Base-by-base conservation (phyloP, 2,888 invertebrate genomes). In the Drosophila ustulata region DNA sequence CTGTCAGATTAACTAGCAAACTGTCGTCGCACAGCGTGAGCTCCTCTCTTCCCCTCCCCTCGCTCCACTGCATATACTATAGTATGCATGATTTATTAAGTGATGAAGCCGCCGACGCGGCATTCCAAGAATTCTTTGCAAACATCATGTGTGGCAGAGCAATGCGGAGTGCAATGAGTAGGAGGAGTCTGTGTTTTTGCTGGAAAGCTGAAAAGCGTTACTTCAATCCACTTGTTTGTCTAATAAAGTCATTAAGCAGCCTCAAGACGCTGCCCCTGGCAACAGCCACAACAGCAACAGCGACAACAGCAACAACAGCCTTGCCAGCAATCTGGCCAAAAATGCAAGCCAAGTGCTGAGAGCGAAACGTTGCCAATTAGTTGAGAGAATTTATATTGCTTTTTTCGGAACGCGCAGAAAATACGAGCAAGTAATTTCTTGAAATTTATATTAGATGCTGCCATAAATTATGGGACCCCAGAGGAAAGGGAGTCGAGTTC, bases 381-480 rank as follows among this genome's bases (percentile, higher is more conserved):
- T 73, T 70, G 81, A 58, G 66, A 78, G 83, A 86, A 83, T 88
- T 88, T 88, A 88, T 86, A 78, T 86, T 86, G 84, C 87, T 78
- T 78, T 88, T 49, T 39, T 57, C 30, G 6, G 25, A 61, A n/a
- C 39, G 62, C 28, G 53, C 43, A 51, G 11, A 34, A 39, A 13
- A 39, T 13, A 13, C n/a, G 39, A 41, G 61, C 57, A 74, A 82
- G 78, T 85, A 82, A 88, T 86, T 82, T 83, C 69, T 57, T 26
- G 71, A 86, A 83, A 83, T 88, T 78, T 88, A 80, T 83, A 75
- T 83, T 73, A 73, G 83, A 83, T 53, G 66, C 71, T 62, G 67
- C 83, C 58, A 83, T 83, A 83, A 83, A 88, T 83, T 86, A 84
- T 78, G 79, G 64, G 23, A 43, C 51, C 67, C 58, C 45, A 58